Percentiles rank a stretch among this genome's conserved stretches.
phyloP scores from a whole-genome alignment of 2,113 vertebrate species.

The Leiothrix lutea region DNA sequence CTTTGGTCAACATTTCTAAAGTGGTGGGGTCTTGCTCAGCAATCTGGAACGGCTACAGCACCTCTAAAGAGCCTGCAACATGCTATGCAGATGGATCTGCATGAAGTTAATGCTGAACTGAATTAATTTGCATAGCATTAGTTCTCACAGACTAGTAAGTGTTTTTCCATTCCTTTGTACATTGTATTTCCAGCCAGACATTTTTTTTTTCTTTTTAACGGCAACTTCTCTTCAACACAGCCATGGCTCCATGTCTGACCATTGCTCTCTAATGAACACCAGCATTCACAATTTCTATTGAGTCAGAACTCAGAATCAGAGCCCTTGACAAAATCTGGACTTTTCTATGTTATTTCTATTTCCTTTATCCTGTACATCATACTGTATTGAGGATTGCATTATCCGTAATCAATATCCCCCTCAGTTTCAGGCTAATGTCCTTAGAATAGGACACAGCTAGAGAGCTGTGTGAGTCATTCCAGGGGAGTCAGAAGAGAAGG shows the following conservation, averaged over 20 bases:
- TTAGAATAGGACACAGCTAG: not conserved
- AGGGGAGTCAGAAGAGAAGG: not conserved
- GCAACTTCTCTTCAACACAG: not conserved
- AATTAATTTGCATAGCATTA: conserved; percentile 69
- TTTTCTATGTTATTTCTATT: not conserved
- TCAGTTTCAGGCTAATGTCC: not conserved
- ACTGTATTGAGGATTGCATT: not conserved
- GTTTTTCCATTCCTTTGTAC: conserved; percentile 62
- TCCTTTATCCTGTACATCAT: not conserved
- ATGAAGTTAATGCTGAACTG: conserved; percentile 65
- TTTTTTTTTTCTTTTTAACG: not conserved
- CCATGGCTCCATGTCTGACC: not conserved
- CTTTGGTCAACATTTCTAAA: conserved; percentile 20
- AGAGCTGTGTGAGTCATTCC: not conserved
- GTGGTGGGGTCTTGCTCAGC: not conserved
- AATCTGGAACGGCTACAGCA: conserved; percentile 49
- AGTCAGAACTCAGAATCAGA: not conserved
- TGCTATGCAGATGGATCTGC: conserved; percentile 63
- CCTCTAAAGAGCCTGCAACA: conserved; percentile 52
- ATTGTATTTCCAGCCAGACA: conserved; percentile 45
- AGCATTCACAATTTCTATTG: not conserved
- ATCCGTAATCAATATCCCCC: not conserved
- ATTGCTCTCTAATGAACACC: not conserved
- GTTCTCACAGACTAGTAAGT: conserved; percentile 63
- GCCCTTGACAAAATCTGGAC: not conserved